These are phyloP conservation scores for Acromyrmex heyeri DNA, from an alignment of 1,140 invertebrate species.

Conservation along the genomic window DNA sequence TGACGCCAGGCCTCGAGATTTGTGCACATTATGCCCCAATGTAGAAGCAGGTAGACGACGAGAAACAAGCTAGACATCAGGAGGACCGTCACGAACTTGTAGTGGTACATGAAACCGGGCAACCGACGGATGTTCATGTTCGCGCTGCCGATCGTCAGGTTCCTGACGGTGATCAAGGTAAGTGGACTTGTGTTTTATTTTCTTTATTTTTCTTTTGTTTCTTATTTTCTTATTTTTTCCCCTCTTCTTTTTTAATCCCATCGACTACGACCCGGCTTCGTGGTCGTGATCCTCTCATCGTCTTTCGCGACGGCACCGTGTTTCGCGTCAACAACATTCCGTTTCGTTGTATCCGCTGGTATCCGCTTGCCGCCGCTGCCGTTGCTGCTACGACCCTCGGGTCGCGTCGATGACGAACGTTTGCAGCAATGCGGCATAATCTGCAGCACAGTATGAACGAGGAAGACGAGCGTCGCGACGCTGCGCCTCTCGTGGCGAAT, in stretches of 20 bases:
- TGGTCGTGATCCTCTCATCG: not conserved
- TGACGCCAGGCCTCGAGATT: slow-evolving; percentile 87
- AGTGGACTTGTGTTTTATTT: not conserved
- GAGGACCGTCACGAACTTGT: slow-evolving; percentile 76
- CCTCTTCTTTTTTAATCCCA: not conserved
- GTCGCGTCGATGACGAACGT: slow-evolving; percentile 54
- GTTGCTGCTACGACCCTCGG: slow-evolving; percentile 24
- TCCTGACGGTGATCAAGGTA: slow-evolving; percentile 38
- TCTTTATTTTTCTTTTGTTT: not conserved
- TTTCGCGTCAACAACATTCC: slow-evolving; percentile 23
- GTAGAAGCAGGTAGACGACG: slow-evolving; percentile 85
- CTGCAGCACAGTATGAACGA: slow-evolving; percentile 74
- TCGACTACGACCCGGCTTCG: not conserved
- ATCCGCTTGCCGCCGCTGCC: not conserved
- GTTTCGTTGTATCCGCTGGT: not conserved
- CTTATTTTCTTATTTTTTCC: not conserved
- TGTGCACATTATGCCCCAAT: slow-evolving; percentile 88
- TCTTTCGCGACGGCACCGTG: slow-evolving; percentile 37
- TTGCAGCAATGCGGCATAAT: slow-evolving; percentile 81
- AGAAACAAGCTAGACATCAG: slow-evolving; percentile 72
- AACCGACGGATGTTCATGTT: slow-evolving; percentile 82
- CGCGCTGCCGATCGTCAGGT: slow-evolving; percentile 2
- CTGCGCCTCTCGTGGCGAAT: slow-evolving; percentile 74
- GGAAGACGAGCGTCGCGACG: slow-evolving; percentile 67
- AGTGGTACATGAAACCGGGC: slow-evolving; percentile 83